These are phyloP conservation scores for Raja brachyura DNA, from an alignment of 2,113 vertebrate species.

Conservation along the genomic window DNA sequence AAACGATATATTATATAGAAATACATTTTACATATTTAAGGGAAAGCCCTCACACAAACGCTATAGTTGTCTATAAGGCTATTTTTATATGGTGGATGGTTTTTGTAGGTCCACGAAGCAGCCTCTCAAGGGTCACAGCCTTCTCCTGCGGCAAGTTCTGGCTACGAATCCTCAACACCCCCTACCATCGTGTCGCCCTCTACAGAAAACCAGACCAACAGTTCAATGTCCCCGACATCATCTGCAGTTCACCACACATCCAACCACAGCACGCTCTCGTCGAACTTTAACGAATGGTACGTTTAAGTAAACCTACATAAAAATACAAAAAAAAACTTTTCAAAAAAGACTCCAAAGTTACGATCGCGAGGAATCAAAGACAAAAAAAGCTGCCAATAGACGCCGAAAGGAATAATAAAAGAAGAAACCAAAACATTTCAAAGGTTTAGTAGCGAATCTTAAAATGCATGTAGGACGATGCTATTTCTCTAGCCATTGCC, in stretches of 20 bases:
- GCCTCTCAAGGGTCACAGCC: conserved; percentile 86
- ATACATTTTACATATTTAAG: neutral
- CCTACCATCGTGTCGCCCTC: conserved; percentile 97
- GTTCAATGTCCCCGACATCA: conserved; percentile 86
- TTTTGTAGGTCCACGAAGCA: conserved; percentile 83
- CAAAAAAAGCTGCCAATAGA: conserved; percentile 68
- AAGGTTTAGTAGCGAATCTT: conserved; percentile 39
- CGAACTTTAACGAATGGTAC: conserved; percentile 99
- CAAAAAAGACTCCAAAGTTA: conserved; percentile 69
- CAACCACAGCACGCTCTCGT: conserved; percentile 95
- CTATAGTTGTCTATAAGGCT: conserved; percentile 7
- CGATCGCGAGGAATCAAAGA: conserved; percentile 69
- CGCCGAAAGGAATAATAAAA: conserved; percentile 67
- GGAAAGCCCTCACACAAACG: neutral
- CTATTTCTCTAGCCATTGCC: conserved; percentile 46
- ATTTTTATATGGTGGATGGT: conserved; percentile 17
- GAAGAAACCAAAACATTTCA: conserved; percentile 56
- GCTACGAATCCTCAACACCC: conserved; percentile 97
- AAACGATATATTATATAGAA: neutral
- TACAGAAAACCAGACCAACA: conserved; percentile 94
- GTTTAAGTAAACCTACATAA: conserved; percentile 67
- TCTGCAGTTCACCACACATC: conserved; percentile 92
- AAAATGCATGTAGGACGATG: conserved; percentile 38
- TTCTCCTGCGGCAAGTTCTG: conserved; percentile 95
- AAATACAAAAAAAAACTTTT: conserved; percentile 62